Conservation (phyloP, 2,113 vertebrate species). For the Hystrix cristata region DNA sequence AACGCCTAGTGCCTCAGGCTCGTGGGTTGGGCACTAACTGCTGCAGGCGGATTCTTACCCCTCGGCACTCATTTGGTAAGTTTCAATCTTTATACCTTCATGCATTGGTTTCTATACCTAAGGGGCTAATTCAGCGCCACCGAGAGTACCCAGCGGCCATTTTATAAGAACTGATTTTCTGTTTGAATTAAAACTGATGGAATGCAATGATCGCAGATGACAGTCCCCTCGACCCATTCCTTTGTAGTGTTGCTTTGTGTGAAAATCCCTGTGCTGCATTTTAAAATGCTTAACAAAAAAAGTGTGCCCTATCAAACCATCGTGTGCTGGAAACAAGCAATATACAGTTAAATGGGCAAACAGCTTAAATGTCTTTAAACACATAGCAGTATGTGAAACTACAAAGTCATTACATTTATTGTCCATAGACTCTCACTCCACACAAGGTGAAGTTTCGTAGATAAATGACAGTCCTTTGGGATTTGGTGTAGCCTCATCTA, state of each 20-base stretch:
- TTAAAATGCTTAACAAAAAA: neutral
- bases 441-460: conserved; percentile 44
- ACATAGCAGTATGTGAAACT: neutral
- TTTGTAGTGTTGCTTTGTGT: neutral
- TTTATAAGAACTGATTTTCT: neutral
- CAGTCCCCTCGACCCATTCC: neutral
- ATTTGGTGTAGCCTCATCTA: neutral
- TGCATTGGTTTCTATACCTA: neutral
- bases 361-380: neutral
- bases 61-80: neutral
- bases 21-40: rapidly evolving
- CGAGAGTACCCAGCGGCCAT: neutral
- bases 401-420: neutral
- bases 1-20: neutral
- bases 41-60: rapidly evolving
- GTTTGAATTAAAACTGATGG: conserved; percentile 37
- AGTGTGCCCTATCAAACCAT: neutral
- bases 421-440: neutral
- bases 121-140: neutral
- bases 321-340: neutral
- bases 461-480: conserved; percentile 57
- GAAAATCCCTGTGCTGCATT: neutral
- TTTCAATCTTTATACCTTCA: neutral
- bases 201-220: neutral
- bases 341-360: neutral